Percentiles rank a stretch among this genome's conserved stretches.
Evolutionary conservation across 2,113 vertebrate genomes (phyloP).

Genomic region (Nannobrachium achirus): DNA sequence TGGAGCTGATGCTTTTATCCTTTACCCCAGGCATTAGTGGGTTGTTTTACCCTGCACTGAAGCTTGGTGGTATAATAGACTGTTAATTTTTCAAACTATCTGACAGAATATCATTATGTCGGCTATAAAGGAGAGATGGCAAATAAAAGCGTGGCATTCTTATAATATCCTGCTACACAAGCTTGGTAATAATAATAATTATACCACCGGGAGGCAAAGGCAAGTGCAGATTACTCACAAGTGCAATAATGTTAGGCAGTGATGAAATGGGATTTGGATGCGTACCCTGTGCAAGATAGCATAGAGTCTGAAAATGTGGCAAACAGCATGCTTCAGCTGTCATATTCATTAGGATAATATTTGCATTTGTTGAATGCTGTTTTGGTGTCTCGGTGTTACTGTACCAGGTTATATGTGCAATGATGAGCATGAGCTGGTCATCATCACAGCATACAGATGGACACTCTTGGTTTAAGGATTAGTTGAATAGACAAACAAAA

Average conservation of each 20-base stretch:
- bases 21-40: conserved; percentile 69
- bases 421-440: no score
- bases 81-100: conserved; percentile 67
- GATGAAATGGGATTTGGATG: conserved; percentile 36
- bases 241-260: conserved; percentile 25
- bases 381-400: no score
- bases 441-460: no score
- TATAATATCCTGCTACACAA: conserved; percentile 59
- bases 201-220: conserved; percentile 62
- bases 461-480: no score
- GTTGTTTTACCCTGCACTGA: conserved; percentile 68
- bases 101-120: conserved; percentile 74
- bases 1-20: conserved; percentile 62
- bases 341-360: conserved; percentile 1
- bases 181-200: conserved; percentile 69
- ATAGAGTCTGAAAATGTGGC: conserved; percentile 4
- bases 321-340: not conserved
- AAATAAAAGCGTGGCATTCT: conserved; percentile 64
- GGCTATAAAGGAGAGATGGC: conserved; percentile 65
- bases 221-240: conserved; percentile 41
- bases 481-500: no score
- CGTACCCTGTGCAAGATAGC: conserved; percentile 1
- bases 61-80: conserved; percentile 63
- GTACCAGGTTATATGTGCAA: no score
- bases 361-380: not conserved